Base-by-base conservation (phyloP, 1,140 invertebrate species). In the Caenorhabditis briggsae region DNA sequence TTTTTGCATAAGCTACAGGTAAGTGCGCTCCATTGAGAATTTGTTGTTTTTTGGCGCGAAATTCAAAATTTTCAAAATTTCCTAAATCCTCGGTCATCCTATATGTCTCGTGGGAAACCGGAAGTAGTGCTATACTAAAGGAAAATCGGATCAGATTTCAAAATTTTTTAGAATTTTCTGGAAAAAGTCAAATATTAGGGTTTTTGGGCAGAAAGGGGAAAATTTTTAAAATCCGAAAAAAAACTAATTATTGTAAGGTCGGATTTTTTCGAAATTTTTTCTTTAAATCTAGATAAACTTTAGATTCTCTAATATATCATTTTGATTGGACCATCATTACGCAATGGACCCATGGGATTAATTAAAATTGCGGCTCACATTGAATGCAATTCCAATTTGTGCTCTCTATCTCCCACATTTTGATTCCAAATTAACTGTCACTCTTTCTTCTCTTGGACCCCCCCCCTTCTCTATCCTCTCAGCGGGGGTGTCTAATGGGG, bases 1-100 rank as follows among this genome's bases (percentile, higher is more conserved):
- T 85, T 85, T 78, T 46, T 85, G 8, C 23, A 53, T n/a, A 64
- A 65, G 33, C 50, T 85, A 3, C 84, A 85, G 84, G 84, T 85
- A 12, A 16, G 50, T 61, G 16, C 16, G 50, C 50, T n/a, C n/a
- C n/a, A n/a, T n/a, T n/a, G n/a, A n/a, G n/a, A n/a, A n/a, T n/a
- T n/a, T n/a, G n/a, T n/a, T n/a, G n/a, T n/a, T n/a, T n/a, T n/a
- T n/a, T n/a, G n/a, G n/a, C 33, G 33, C 1, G 33, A 33, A 33
- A 33, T 33, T 33, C 33, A 33, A 33, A 33, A 33, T 33, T 12
- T 11, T 64, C 25, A 64, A 33, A 64, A 1, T 33, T 33, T 33
- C n/a, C n/a, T 64, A 41, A 25, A n/a, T 64, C 33, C 9, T 8
- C 23, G 23, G 11, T 12, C 25, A 9, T 33, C 5, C 61, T 53